Base-by-base conservation (phyloP, 2,888 invertebrate genomes). In the Himalopsyche japonica region DNA sequence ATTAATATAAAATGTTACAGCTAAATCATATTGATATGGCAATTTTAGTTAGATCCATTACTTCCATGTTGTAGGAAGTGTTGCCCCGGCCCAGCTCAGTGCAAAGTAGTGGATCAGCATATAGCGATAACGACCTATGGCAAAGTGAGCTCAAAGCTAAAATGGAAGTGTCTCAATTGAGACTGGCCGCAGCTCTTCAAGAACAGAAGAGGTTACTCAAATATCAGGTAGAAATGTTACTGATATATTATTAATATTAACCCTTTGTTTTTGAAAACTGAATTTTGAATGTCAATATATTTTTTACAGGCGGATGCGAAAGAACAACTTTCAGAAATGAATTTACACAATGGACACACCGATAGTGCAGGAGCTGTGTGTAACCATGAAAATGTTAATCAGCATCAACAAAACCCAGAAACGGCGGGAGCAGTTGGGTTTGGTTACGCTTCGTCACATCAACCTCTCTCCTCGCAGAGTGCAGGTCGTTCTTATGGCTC, bases 121-220 rank as follows among this genome's bases (percentile, higher is more conserved):
- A 93, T 87, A 93, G 93, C 86, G 92, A 92, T 37, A 93, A 93
- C 88, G 92, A 92, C 84, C 89, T 92, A 47, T 92, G 93, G 90
- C 93, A 93, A 88, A 92, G 92, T 87, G 93, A 93, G 87, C 90
- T 94, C 43, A 93, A 93, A 87, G 92, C 92, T 87, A 94, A 94
- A 89, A 93, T 94, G 91, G 94, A 94, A 88, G 90, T 93, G 87
- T 94, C 94, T 0, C 93, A 94, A 88, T 92, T 92, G 86, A 93
- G 94, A 47, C 89, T 94, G 82, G 90, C 91, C 24, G 93, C 94
- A 27, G 89, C 94, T 70, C 94, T 94, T 87, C 93, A 94, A 85
- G 94, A 94, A 88, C 94, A 94, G 88, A 91, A 91, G 85, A 89
- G 92, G 86, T 89, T 92, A 30, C 87, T 92, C 0, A 92, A 92